Evolutionary conservation across 2,113 vertebrate genomes (phyloP).

Genomic region (Chionodraco myersi): DNA sequence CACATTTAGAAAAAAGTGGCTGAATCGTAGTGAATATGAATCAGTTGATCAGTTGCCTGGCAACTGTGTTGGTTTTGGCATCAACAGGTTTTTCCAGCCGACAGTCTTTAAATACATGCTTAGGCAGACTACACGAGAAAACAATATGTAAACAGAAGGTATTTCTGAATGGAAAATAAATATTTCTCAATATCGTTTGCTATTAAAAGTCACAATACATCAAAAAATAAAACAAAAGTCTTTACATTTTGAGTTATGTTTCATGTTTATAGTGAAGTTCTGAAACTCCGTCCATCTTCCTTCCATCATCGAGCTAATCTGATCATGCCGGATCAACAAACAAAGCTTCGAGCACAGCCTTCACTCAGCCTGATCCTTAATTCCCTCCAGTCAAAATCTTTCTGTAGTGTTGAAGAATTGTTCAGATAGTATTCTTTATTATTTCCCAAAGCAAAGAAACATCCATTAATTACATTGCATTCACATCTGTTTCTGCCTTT

Average conservation of each 20-base stretch:
- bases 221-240: too few relatives aligned
- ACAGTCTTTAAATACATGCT: conserved; percentile 9
- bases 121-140: neutral
- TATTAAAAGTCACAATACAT: neutral
- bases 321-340: conserved; percentile 34
- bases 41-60: conserved; percentile 69
- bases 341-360: conserved; percentile 5
- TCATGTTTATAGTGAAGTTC: too few relatives aligned
- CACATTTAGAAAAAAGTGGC: conserved; percentile 37
- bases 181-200: neutral
- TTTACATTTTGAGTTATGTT: neutral
- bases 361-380: conserved; percentile 8
- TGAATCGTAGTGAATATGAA: conserved; percentile 18
- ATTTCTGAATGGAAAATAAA: conserved; percentile 12
- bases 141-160: neutral
- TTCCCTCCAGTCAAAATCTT: neutral
- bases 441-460: neutral
- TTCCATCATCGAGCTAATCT: conserved; percentile 32
- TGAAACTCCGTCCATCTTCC: neutral
- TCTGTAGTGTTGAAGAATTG: conserved; percentile 1
- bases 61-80: conserved; percentile 64
- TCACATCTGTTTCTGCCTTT: neutral
- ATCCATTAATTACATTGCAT: neutral
- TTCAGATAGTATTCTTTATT: conserved; percentile 8
- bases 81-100: conserved; percentile 40